Evolutionary conservation across 2,113 vertebrate genomes (phyloP).

Genomic region (Motacilla alba): DNA sequence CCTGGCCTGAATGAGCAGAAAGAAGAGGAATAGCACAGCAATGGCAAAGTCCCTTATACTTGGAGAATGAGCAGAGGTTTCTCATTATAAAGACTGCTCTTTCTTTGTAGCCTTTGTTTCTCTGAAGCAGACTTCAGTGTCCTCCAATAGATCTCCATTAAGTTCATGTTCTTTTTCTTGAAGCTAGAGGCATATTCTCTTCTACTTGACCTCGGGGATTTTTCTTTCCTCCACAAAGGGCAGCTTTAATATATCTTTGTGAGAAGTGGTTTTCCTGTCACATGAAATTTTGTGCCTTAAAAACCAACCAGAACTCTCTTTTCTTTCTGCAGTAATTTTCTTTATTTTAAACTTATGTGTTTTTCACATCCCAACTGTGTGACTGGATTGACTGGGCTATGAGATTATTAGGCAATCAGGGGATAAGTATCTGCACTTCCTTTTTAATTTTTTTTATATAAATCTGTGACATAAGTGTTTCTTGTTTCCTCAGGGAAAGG

Average conservation of each 20-base stretch:
- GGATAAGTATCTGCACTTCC: background rate
- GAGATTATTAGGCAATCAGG: background rate
- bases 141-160: conserved; percentile 29
- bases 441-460: background rate
- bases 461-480: background rate
- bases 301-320: background rate
- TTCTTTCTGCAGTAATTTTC: background rate
- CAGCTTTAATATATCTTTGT: background rate
- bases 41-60: background rate
- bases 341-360: background rate
- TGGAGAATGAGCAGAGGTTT: background rate
- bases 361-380: background rate
- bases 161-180: background rate
- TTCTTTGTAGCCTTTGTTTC: conserved; percentile 18
- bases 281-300: background rate
- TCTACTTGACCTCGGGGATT: conserved; percentile 13
- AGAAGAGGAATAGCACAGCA: background rate
- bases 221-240: background rate
- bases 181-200: conserved; percentile 21
- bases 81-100: background rate
- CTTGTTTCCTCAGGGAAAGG: background rate
- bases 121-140: background rate
- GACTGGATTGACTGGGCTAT: background rate
- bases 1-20: background rate
- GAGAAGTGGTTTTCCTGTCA: background rate